phyloP scores from a whole-genome alignment of 2,113 vertebrate genomes.

The Solea solea region DNA sequence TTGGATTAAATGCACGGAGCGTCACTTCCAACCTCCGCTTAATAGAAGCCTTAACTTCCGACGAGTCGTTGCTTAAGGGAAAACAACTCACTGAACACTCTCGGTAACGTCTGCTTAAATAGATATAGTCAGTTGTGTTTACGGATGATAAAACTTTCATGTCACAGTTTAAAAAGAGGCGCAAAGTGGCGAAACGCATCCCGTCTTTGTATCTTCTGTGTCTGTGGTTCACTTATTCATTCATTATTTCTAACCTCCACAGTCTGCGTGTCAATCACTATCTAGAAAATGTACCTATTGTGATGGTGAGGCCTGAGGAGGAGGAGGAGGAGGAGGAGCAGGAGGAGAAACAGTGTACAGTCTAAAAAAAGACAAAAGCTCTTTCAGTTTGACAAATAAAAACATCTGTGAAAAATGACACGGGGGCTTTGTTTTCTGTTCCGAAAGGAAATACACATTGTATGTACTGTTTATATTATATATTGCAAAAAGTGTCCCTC shows the following conservation, averaged over 20 bases:
- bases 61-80: no score
- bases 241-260: slow-evolving; percentile 59
- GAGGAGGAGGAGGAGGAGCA: slow-evolving; percentile 28
- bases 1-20: background rate
- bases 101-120: no score
- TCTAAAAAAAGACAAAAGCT: slow-evolving; percentile 74
- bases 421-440: slow-evolving; percentile 17
- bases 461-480: no score
- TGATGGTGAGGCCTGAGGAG: slow-evolving; percentile 64
- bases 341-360: slow-evolving; percentile 71
- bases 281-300: slow-evolving; percentile 69
- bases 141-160: slow-evolving; percentile 63
- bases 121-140: slow-evolving; percentile 50
- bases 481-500: no score
- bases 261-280: slow-evolving; percentile 67
- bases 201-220: slow-evolving; percentile 60
- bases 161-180: slow-evolving; percentile 42
- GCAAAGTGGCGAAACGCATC: slow-evolving; percentile 44
- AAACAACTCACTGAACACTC: no score
- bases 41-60: no score
- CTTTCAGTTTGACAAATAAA: slow-evolving; percentile 84
- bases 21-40: no score
- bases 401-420: slow-evolving; percentile 76
- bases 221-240: slow-evolving; percentile 53
- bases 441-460: background rate